phyloP scores from a whole-genome alignment of 2,888 invertebrate species.

The Lasioglossum vierecki region DNA sequence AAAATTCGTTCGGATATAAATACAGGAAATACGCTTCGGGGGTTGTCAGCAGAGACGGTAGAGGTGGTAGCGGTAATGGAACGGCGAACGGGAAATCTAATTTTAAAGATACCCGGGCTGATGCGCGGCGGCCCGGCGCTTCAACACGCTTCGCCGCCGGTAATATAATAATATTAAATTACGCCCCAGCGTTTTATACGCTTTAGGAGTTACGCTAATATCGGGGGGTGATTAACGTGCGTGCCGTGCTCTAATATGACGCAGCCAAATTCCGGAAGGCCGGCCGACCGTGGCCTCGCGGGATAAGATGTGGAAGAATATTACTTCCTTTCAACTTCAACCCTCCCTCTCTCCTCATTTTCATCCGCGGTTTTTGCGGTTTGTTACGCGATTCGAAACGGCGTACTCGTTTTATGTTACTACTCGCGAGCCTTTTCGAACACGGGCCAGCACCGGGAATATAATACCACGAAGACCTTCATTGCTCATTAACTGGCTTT shows the following conservation, averaged over 20 bases:
- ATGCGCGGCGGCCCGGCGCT: constrained; percentile 26
- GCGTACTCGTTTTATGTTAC: constrained; percentile 15
- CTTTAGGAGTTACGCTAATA: constrained; percentile 47
- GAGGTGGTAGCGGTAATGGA: constrained; percentile 16
- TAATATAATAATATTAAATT: constrained; percentile 60
- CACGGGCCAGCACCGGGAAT: background rate
- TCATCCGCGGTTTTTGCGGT: background rate
- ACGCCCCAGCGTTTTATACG: constrained; percentile 47
- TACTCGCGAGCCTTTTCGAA: background rate
- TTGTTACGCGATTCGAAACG: background rate
- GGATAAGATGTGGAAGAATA: constrained; percentile 18
- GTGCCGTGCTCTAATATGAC: constrained; percentile 36
- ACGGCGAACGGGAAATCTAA: constrained; percentile 45
- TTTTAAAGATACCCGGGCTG: constrained; percentile 55
- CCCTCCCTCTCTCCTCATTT: background rate
- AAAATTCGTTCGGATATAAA: background rate
- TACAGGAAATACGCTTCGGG: background rate
- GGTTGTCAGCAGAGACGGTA: background rate
- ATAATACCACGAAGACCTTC: constrained; percentile 39
- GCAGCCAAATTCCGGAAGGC: constrained; percentile 32
- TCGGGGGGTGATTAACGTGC: constrained; percentile 55
- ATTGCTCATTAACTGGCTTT: constrained; percentile 61
- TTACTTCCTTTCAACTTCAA: background rate
- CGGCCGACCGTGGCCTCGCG: constrained; percentile 19
- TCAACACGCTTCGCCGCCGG: constrained; percentile 25